Evolutionary conservation across 2,113 vertebrate species (phyloP).

Genomic region (Mustela nigripes): DNA sequence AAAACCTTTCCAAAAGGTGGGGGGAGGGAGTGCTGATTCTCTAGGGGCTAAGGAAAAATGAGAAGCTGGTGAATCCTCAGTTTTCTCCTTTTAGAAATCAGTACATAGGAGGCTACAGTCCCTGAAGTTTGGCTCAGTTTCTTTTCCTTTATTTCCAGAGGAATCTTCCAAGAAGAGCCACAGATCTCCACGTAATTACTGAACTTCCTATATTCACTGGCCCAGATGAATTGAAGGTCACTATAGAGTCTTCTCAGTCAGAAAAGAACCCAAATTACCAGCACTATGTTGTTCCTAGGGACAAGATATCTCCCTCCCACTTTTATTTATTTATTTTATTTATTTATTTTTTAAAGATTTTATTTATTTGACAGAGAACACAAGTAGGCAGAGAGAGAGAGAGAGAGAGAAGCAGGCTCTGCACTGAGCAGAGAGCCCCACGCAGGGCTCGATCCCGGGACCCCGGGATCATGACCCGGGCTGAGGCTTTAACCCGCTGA

Average conservation of each 20-base stretch:
- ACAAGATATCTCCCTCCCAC: neutral
- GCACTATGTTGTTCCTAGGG: neutral
- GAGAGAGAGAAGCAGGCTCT: too few species aligned
- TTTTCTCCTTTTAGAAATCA: neutral
- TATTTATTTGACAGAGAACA: too few species aligned
- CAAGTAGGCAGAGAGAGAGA: too few species aligned
- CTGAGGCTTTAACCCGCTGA: too few species aligned
- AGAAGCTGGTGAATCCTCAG: neutral
- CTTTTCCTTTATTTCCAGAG: neutral
- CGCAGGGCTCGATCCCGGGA: too few species aligned
- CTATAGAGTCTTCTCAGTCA: neutral
- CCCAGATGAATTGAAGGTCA: neutral
- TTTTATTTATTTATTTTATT: neutral
- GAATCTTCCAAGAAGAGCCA: neutral
- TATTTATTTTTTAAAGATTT: too few species aligned
- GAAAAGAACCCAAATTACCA: neutral
- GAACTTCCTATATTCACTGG: neutral
- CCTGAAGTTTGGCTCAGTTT: neutral
- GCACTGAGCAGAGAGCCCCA: too few species aligned
- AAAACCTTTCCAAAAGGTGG: neutral
- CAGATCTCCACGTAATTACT: neutral
- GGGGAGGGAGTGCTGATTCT: neutral
- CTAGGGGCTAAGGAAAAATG: neutral
- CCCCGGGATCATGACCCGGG: too few species aligned
- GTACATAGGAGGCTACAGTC: neutral